Base-by-base conservation (phyloP, 1,140 invertebrate species). In the Harlomillsia oculata region DNA sequence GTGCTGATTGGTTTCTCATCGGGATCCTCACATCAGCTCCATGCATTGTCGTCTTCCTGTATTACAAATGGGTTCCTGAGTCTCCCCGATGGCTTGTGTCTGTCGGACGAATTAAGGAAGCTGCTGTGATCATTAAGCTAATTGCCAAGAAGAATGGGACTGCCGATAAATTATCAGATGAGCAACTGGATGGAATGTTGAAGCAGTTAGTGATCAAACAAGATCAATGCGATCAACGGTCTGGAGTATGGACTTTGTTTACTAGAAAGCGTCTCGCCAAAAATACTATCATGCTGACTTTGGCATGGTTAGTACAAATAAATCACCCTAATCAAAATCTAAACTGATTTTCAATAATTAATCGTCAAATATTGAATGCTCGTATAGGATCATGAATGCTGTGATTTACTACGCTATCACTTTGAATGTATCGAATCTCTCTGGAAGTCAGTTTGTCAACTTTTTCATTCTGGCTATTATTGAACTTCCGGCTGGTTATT, bases 361-460 rank as follows among this genome's bases (percentile, higher is more conserved):
- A 34, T 9, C n/a, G 32, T 34, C 32, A 34, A 34, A 34, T 34
- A n/a, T 48, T 48, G 29, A 34, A 8, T n/a, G n/a, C n/a, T 32
- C 30, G 20, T 53, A 13, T 32, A 59, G 57, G 57, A 28, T 53
- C 0, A 56, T 54, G 48, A 61, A 61, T 44, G 29, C 39, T 26
- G 18, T 61, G 16, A 51, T 61, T 23, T 82, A 82, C 68, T 77
- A 78, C 51, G 75, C 75, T 8, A 69, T 82, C 44, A 69, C 78
- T n/a, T 71, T 83, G 34, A 81, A 79, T 64, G 75, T 79, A 4
- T 77, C 75, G 58, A 78, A 80, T 55, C 68, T 81, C 64, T 72
- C 74, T 32, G 81, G 80, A 43, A 82, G 82, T 69, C 80, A 81
- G 20, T 84, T 82, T 66, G 64, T 83, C 40, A 83, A 83, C 68